Evolutionary conservation across 1,140 invertebrate species (phyloP), one percentile per base, ranked within the genome.

Genomic region (Sycophila sp.): DNA sequence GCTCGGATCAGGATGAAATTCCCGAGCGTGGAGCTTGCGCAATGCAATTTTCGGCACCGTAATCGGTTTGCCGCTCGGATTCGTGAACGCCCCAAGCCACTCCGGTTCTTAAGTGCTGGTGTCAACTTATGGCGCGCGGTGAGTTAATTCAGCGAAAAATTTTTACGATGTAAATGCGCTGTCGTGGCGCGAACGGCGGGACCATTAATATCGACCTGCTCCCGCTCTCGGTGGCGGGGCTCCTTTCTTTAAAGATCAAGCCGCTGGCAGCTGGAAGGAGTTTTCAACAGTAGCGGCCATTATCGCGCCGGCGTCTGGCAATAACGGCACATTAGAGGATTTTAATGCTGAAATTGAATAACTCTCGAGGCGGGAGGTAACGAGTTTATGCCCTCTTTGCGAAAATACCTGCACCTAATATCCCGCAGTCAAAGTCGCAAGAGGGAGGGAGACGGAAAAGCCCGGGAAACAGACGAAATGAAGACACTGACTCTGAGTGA

Each of bases 331-430:
- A 83, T 85, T 85, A 83, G 77, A 81, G 80, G 76, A 84, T 83
- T 85, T 85, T 82, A 85, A 83, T 78, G 77, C 74, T 62, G 68
- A 84, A 85, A 85, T 85, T 84, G 81, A 85, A 84, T 85, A 84
- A 84, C 76, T 78, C 73, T 73, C 53, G 71, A 76, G 75, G 40
- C 62, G 49, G 74, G 76, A 59, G 75, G 75, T 84, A 84, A 85
- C 79, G 77, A 84, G 78, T 76, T 83, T 84, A 77, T 73, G 75
- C 72, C 72, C 77, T 77, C 75, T 80, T 76, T 53, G 80, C 78
- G 77, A 72, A 83, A 81, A 82, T 80, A 74, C 72, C 76, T 78
- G 68, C 68, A 64, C 49, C 68, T 70, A 70, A 64, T 74, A 68
- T 75, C 64, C 59, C 49, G 60, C 64, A 71, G 74, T 73, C 55